Percentiles rank a stretch among this genome's conserved stretches.
phyloP scores from a whole-genome alignment of 2,113 vertebrate genomes.

The Datnioides undecimradiatus region DNA sequence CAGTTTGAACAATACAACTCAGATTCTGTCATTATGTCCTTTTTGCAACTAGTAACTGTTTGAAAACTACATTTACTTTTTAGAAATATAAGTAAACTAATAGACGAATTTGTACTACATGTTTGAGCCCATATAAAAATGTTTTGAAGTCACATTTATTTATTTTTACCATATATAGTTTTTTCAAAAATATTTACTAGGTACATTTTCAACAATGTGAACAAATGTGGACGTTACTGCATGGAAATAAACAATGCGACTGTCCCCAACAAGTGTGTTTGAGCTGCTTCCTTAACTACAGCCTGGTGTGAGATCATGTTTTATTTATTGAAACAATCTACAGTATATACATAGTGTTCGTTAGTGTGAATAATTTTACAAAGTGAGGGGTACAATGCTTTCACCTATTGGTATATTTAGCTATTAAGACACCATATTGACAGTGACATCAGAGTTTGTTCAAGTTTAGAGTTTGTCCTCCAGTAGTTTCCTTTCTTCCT shows the following conservation, averaged over 20 bases:
- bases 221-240: slow-evolving; percentile 88
- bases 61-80: slow-evolving; percentile 68
- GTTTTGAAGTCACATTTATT: slow-evolving; percentile 86
- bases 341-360: slow-evolving; percentile 28
- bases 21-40: slow-evolving; percentile 62
- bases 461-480: slow-evolving; percentile 30
- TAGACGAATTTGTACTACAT: slow-evolving; percentile 67
- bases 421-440: slow-evolving; percentile 17
- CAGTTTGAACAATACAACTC: slow-evolving; percentile 47
- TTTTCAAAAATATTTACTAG: slow-evolving; percentile 91
- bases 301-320: slow-evolving; percentile 11
- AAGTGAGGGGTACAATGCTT: slow-evolving; percentile 22
- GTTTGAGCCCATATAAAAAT: slow-evolving; percentile 68
- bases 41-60: slow-evolving; percentile 63
- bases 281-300: slow-evolving; percentile 40
- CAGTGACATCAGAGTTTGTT: slow-evolving; percentile 5
- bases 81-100: slow-evolving; percentile 60
- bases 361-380: slow-evolving; percentile 31
- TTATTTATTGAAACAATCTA: slow-evolving; percentile 51
- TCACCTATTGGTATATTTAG: neutral
- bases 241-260: slow-evolving; percentile 85
- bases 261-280: slow-evolving; percentile 61
- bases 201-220: slow-evolving; percentile 91
- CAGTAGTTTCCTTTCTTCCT: slow-evolving; percentile 31
- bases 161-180: slow-evolving; percentile 96